Evolutionary conservation across 2,797 vertebrate species (phyloP).

Genomic region (Numenius phaeopus): DNA sequence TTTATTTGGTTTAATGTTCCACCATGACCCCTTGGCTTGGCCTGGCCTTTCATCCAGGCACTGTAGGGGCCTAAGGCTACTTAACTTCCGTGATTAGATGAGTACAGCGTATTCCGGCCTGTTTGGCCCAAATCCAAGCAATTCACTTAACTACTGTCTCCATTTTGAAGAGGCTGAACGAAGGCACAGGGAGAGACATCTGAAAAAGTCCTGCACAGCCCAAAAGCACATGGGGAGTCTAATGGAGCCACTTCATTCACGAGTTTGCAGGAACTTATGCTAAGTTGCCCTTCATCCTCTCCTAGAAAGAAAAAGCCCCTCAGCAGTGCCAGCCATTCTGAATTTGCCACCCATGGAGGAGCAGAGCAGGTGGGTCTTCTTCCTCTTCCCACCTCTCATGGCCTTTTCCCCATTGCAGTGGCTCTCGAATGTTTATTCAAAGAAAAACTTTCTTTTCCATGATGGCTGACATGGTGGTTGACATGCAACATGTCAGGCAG

Average conservation of each 20-base stretch:
- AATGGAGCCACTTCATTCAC: background rate
- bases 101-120: background rate
- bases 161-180: background rate
- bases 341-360: background rate
- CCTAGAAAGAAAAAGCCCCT: constrained; percentile 33
- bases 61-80: constrained; percentile 16
- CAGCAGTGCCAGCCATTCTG: background rate
- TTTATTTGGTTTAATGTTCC: constrained; percentile 53
- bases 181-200: background rate
- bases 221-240: accelerated
- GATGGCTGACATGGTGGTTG: background rate
- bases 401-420: background rate
- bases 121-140: constrained; percentile 46
- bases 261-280: background rate
- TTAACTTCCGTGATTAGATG: constrained; percentile 23
- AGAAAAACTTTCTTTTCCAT: background rate
- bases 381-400: background rate
- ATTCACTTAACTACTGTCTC: background rate
- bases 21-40: constrained; percentile 26
- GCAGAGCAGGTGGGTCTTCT: background rate
- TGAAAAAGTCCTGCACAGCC: background rate
- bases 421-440: background rate
- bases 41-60: constrained; percentile 48
- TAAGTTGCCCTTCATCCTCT: background rate
- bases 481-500: background rate